A percentile compares a stretch with the other conserved stretches of the same genome.
These are phyloP conservation scores for Daboia siamensis DNA, from an alignment of 2,113 vertebrate genomes.

Conservation along the genomic window DNA sequence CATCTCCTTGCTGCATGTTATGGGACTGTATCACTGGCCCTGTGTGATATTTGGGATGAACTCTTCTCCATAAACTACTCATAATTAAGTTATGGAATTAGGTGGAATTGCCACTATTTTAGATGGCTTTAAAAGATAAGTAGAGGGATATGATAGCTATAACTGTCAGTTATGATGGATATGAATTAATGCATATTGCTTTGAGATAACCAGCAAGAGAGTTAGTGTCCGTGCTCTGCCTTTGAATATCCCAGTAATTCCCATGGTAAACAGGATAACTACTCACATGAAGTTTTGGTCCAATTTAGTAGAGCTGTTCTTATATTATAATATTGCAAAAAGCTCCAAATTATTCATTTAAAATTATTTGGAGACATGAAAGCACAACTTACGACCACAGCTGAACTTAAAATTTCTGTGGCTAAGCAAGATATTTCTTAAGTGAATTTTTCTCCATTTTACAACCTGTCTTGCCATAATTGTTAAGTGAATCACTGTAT, in stretches of 20 bases:
- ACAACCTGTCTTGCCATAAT: background rate
- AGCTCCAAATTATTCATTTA: background rate
- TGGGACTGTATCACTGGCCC: background rate
- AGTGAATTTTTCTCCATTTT: background rate
- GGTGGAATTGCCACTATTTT: background rate
- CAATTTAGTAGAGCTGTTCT: background rate
- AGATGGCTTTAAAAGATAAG: background rate
- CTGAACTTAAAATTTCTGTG: background rate
- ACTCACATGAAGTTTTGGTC: background rate
- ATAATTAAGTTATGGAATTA: background rate
- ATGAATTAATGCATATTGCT: background rate
- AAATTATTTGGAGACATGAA: background rate
- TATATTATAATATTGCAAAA: background rate
- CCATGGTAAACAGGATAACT: background rate
- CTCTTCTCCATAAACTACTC: background rate
- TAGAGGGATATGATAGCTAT: background rate
- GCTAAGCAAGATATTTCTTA: background rate
- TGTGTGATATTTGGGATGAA: background rate
- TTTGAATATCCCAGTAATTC: background rate
- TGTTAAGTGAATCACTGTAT: background rate
- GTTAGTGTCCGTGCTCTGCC: no score
- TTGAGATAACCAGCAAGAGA: background rate
- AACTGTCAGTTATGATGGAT: background rate
- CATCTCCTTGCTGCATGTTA: no score
- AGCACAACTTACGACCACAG: background rate